Base-by-base conservation (phyloP, 2,888 invertebrate genomes). In the Acronicta alni region DNA sequence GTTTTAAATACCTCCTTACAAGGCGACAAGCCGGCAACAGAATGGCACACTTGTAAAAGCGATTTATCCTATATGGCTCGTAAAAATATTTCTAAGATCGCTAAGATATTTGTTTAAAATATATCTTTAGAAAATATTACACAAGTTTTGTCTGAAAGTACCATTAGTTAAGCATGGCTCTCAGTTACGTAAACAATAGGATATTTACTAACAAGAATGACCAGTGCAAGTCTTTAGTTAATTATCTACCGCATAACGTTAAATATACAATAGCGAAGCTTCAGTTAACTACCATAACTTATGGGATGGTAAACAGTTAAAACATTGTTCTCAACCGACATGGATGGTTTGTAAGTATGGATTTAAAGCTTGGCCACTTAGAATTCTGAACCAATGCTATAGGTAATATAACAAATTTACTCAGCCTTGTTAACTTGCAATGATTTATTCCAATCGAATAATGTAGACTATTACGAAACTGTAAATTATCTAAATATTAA, bases 1-100 rank as follows among this genome's bases (percentile, higher is more conserved):
- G 49, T 47, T 55, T 71, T 43, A 67, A 61, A 56, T 59, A 51
- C 46, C 56, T 51, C 42, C 56, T 68, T 54, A 59, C 56, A 63
- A 63, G 43, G 49, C 41, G 55, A 72, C 46, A 67, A 68, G 48
- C 41, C 32, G 48, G 49, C 45, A 42, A 54, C 43, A 52, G 46
- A 14, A 35, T 37, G 23, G 35, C 6, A n/a, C 16, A 47, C n/a
- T 18, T 53, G 46, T 43, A 35, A 38, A 14, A 16, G 32, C 15
- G 18, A 51, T 60, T 52, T 38, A 38, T 38, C 39, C 15, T 16
- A 38, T 17, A 26, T 6, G 26, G 39, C 20, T 47, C 12, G n/a
- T 35, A 35, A 14, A 35, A 35, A 35, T 35, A n/a, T n/a, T 14
- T 35, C 35, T n/a, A 6, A n/a, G n/a, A 35, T 35, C n/a, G n/a